Base-by-base conservation (phyloP, 2,113 vertebrate genomes). In the Ctenomys sociabilis region DNA sequence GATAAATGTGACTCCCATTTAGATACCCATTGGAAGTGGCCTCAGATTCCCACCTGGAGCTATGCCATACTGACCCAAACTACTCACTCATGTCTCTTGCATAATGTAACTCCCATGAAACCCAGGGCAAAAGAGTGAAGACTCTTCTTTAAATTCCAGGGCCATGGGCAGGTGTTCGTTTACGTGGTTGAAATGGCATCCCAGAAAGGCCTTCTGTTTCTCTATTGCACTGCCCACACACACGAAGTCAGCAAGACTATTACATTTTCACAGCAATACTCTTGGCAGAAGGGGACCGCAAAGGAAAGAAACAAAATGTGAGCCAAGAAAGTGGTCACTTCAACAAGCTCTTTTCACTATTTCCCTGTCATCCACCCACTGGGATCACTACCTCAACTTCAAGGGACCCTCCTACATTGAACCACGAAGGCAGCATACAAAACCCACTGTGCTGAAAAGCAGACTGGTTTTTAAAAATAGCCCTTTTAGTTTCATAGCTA, bases 391-490 rank as follows among this genome's bases (percentile, higher is more conserved):
- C 45, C 77, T 57, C 91, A 83, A 80, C 16, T 94, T 80, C 7
- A 72, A 91, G 52, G 35, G 86, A 87, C 83, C 84, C 91, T 95
- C 93, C 96, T 93, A 96, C 59, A 0, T 40, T 90, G 96, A 97
- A 93, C 94, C 87, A 81, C 88, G 87, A 95, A 96, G 78, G 89
- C 91, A 96, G 70, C 26, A 72, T 37, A 91, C 52, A 95, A 88
- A 95, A 94, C 52, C 37, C 84, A 96, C 75, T 81, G 57, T 59
- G 87, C 73, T 93, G 89, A 93, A 96, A 97, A 94, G 80, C 86
- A 91, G 70, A 88, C 30, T 90, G 35, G 5, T 91, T 88, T 96
- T 96, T 94, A 75, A 91, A 97, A 97, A 97, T 96, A 97, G 91
- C 59, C 80, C 84, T 93, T 96, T 96, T 7, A 21, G 77, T 91